These are phyloP conservation scores for Hydrolagus colliei DNA, from an alignment of 2,797 vertebrate species.

Conservation along the genomic window DNA sequence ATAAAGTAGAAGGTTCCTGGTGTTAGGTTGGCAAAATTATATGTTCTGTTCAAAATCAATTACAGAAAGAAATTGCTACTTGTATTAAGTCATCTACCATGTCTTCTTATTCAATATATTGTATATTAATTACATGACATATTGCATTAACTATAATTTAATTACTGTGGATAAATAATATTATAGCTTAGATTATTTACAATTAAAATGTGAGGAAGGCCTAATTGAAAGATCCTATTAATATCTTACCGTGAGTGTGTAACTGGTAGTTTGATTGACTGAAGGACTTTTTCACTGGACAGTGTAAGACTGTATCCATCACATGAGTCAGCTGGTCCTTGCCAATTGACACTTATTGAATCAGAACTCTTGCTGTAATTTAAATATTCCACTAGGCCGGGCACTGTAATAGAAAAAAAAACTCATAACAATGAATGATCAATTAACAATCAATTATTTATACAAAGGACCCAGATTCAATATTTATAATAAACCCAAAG, in stretches of 20 bases:
- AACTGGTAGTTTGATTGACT: slow-evolving; percentile 50
- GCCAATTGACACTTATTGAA: slow-evolving; percentile 62
- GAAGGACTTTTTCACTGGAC: slow-evolving; percentile 52
- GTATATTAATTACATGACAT: not conserved
- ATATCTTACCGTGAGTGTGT: slow-evolving; percentile 54
- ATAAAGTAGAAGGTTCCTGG: slow-evolving; percentile 64
- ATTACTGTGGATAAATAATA: not conserved
- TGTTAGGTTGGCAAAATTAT: slow-evolving; percentile 59
- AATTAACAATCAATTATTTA: not conserved
- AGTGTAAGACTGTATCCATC: slow-evolving; percentile 64
- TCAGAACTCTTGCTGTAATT: slow-evolving; percentile 60
- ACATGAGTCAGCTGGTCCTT: slow-evolving; percentile 44
- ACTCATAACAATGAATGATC: not conserved
- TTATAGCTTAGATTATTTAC: not conserved
- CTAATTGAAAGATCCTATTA: not conserved
- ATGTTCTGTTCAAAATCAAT: slow-evolving; percentile 48
- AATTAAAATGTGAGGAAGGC: not conserved
- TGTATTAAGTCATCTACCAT: not conserved
- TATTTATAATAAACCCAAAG: not conserved
- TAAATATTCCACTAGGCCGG: slow-evolving; percentile 55
- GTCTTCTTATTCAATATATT: not conserved
- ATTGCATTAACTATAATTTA: not conserved
- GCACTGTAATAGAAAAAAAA: slow-evolving; percentile 48
- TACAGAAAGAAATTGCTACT: slow-evolving; percentile 36
- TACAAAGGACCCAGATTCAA: not conserved